A percentile compares a stretch with the other conserved stretches of the same genome.
Conservation (phyloP, 2,797 vertebrate species). For the Enteromius argenteus region DNA sequence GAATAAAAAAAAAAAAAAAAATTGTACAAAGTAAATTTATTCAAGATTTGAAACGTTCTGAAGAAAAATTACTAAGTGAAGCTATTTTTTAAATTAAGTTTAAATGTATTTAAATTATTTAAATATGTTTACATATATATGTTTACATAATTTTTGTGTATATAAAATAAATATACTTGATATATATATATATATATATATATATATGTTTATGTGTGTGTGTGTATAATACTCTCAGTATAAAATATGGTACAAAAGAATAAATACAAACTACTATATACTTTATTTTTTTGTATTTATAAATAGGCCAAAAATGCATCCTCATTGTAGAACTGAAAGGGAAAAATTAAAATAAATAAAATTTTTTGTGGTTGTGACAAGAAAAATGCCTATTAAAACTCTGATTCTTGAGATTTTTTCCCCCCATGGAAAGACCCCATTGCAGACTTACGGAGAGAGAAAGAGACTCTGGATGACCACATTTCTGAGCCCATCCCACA, state of each 20-base stretch:
- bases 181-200: too few relatives aligned
- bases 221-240: too few relatives aligned
- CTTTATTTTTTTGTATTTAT: background rate
- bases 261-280: background rate
- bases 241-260: background rate
- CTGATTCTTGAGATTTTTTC: background rate
- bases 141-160: background rate
- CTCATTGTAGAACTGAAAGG: background rate
- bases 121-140: too few relatives aligned
- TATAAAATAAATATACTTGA: too few relatives aligned
- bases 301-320: background rate
- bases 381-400: background rate
- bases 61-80: background rate
- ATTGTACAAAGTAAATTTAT: background rate
- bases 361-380: background rate
- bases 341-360: background rate
- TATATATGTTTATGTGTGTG: background rate
- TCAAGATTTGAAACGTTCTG: background rate
- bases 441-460: background rate
- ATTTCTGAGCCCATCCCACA: slow-evolving; percentile 6
- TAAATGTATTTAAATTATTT: background rate
- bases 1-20: background rate
- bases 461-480: background rate
- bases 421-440: background rate
- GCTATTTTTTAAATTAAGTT: background rate